A percentile compares a stretch with the other conserved stretches of the same genome.
These are phyloP conservation scores for Onychostruthus taczanowskii DNA, from an alignment of 2,113 vertebrate genomes.

Conservation along the genomic window DNA sequence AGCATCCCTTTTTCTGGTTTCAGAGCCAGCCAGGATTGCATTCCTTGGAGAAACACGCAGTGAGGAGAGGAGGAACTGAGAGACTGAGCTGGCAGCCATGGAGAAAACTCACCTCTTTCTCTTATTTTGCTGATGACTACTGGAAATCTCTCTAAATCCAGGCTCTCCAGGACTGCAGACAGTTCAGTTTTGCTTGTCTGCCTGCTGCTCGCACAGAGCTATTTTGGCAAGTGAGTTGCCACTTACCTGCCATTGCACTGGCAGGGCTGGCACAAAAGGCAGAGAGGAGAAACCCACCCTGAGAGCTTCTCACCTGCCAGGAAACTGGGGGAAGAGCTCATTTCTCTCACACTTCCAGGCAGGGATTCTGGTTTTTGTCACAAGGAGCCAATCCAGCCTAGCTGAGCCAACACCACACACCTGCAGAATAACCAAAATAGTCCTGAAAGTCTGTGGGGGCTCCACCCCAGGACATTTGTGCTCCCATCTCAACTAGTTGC, in stretches of 20 bases:
- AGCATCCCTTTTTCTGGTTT: neutral
- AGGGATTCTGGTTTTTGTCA: neutral
- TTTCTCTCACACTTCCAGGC: neutral
- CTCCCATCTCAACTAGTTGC: rapidly evolving
- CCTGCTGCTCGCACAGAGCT: neutral
- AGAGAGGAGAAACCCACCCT: neutral
- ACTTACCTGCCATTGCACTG: neutral
- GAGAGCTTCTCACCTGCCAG: neutral
- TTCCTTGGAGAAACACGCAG: neutral
- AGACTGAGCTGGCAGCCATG: neutral
- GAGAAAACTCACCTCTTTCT: neutral
- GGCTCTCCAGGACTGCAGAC: neutral
- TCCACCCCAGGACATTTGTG: neutral
- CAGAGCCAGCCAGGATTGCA: neutral
- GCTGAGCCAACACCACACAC: neutral
- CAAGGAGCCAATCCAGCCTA: rapidly evolving
- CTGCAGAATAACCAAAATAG: neutral
- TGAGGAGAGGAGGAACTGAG: neutral
- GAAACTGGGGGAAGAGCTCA: neutral
- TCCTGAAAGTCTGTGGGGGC: rapidly evolving
- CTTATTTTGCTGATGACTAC: neutral
- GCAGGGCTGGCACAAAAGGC: neutral
- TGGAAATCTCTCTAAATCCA: neutral
- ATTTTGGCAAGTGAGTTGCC: neutral
- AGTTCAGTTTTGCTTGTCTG: neutral